Evolutionary conservation across 2,113 vertebrate genomes (phyloP).

Genomic region (Blennius ocellaris): DNA sequence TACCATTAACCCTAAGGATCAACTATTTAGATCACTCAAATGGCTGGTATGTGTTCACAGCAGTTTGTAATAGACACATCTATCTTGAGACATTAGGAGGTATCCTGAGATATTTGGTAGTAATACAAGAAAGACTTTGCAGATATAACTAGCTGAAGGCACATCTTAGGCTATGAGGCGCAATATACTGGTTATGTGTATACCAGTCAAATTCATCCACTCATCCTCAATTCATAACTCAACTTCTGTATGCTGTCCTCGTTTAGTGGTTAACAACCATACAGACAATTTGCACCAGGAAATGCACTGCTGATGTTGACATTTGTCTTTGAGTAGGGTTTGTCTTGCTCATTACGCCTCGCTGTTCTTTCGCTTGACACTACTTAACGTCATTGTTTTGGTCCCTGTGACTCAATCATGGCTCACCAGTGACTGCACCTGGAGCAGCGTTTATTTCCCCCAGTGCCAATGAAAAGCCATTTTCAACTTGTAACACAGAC

Average conservation of each 20-base stretch:
- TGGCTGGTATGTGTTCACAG: neutral
- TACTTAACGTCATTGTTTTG: slow-evolving; percentile 20
- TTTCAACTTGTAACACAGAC: neutral
- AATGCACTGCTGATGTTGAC: slow-evolving; percentile 5
- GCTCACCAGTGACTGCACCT: slow-evolving; percentile 15
- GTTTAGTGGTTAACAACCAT: neutral
- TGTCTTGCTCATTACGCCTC: slow-evolving; percentile 21
- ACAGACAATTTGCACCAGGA: neutral
- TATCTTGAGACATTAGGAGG: neutral
- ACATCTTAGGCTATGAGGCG: no score
- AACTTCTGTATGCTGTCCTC: neutral
- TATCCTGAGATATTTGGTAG: no score
- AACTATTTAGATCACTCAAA: neutral
- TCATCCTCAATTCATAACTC: neutral
- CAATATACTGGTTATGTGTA: neutral
- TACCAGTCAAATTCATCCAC: neutral
- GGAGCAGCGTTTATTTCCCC: neutral
- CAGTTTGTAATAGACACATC: neutral
- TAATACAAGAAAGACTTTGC: no score
- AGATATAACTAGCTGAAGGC: no score
- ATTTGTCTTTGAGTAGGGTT: slow-evolving; percentile 18
- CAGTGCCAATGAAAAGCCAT: slow-evolving; percentile 13
- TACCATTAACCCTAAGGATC: neutral
- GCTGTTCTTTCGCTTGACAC: slow-evolving; percentile 27
- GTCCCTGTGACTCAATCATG: slow-evolving; percentile 30